phyloP scores from a whole-genome alignment of 2,113 vertebrate species.

The Lamprologus tigripictilis region DNA sequence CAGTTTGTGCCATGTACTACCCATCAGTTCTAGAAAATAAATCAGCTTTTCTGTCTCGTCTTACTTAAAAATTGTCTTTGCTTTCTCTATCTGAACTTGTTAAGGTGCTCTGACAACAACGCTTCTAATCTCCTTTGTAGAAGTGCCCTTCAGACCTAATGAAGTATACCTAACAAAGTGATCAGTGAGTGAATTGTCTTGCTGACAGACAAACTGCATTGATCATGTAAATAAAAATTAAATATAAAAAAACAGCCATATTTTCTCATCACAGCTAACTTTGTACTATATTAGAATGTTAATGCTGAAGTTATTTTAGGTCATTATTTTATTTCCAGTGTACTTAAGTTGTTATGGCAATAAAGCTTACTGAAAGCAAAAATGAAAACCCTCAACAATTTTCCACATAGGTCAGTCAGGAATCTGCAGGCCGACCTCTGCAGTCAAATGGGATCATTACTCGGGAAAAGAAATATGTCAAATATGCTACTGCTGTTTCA shows the following conservation, averaged over 20 bases:
- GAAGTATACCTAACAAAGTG: background rate
- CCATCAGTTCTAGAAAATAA: background rate
- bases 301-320: background rate
- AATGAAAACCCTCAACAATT: constrained; percentile 41
- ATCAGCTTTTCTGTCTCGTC: background rate
- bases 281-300: background rate
- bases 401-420: constrained; percentile 37
- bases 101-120: background rate
- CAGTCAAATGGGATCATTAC: constrained; percentile 29
- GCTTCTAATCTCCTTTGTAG: background rate
- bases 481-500: constrained; percentile 7
- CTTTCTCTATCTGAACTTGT: background rate
- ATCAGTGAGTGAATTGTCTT: background rate
- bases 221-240: background rate
- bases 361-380: constrained; percentile 19
- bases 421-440: constrained; percentile 18
- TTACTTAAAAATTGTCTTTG: background rate
- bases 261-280: background rate
- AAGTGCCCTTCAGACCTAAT: constrained; percentile 13
- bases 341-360: constrained; percentile 19
- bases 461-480: constrained; percentile 19
- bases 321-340: background rate
- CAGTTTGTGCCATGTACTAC: background rate
- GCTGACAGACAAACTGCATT: background rate
- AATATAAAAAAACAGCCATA: background rate